Conservation (phyloP, 2,113 vertebrate species). For the Tympanuchus pallidicinctus region DNA sequence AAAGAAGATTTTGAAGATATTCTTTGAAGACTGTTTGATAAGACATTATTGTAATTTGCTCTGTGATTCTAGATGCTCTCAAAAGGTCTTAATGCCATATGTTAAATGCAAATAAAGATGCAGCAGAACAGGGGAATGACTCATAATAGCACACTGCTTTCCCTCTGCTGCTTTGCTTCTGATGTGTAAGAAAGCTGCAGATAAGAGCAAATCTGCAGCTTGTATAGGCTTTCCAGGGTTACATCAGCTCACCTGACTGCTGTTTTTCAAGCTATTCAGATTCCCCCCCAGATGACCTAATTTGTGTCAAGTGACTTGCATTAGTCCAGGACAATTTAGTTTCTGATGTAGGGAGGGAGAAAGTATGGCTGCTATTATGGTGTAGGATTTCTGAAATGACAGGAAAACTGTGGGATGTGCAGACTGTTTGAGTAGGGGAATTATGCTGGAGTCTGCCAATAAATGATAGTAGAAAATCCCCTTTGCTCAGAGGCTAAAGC, state of each 20-base stretch:
- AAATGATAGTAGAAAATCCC: not conserved
- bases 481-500: not conserved
- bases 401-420: not conserved
- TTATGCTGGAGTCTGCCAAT: not conserved
- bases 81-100: slow-evolving; percentile 15
- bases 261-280: not conserved
- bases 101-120: slow-evolving; percentile 28
- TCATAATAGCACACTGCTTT: not conserved
- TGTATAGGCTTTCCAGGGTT: slow-evolving; percentile 18
- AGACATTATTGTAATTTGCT: slow-evolving; percentile 14
- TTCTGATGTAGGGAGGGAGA: not conserved
- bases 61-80: slow-evolving; percentile 21
- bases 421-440: not conserved
- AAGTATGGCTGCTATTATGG: not conserved
- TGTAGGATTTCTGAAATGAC: not conserved
- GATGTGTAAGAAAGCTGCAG: not conserved
- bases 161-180: not conserved
- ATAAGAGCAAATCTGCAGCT: slow-evolving; percentile 10
- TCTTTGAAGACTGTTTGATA: slow-evolving; percentile 10
- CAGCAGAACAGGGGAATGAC: not conserved
- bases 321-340: not conserved
- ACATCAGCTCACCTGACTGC: not conserved
- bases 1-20: slow-evolving; percentile 23
- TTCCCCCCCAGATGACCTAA: not conserved
- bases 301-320: not conserved